Conservation (phyloP, 1,140 invertebrate species). For the Ganaspis sp. region DNA sequence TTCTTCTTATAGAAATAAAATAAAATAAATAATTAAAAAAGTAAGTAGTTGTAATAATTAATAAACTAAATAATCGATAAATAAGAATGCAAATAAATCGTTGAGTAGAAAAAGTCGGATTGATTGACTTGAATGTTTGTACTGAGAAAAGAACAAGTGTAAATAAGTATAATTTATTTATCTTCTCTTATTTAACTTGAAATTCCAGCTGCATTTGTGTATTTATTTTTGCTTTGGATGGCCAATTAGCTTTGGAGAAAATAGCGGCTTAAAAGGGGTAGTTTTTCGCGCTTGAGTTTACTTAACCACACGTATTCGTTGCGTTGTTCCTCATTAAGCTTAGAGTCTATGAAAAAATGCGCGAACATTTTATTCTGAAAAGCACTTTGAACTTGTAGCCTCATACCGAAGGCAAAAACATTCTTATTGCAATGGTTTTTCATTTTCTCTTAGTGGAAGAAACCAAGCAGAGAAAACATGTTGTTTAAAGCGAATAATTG, state of each 20-base stretch:
- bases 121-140: too few species aligned
- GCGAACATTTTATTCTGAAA: background rate
- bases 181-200: background rate
- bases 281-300: background rate
- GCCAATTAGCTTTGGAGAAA: background rate
- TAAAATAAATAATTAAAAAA: too few species aligned
- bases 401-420: background rate
- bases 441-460: background rate
- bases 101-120: too few species aligned
- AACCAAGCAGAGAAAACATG: background rate
- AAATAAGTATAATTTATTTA: background rate
- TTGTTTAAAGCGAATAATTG: background rate
- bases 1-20: too few species aligned
- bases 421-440: background rate
- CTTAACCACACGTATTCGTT: slow-evolving; percentile 15
- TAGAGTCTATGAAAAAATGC: background rate
- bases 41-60: too few species aligned
- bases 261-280: background rate
- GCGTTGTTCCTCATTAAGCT: slow-evolving; percentile 4
- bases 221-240: background rate
- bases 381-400: background rate
- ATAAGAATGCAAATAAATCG: too few species aligned
- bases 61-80: too few species aligned
- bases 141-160: too few species aligned
- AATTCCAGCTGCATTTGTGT: background rate